Base-by-base conservation (phyloP, 53 echinoderm and acorn worm genomes). In the Actinopyga echinites region DNA sequence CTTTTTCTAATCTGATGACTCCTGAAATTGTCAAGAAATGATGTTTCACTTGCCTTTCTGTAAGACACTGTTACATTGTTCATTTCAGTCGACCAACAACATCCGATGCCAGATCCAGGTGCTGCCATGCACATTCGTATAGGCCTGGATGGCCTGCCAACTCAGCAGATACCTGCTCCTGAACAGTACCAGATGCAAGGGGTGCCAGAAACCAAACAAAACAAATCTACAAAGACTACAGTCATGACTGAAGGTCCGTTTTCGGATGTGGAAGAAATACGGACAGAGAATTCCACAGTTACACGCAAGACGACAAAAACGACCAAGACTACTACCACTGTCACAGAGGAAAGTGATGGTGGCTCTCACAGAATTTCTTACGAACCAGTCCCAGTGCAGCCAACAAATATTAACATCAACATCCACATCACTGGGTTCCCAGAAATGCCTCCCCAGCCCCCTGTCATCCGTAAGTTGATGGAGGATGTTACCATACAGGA, bases 321-420 rank as follows among this genome's bases (percentile, higher is more conserved):
- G 64, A 99, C 92, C 4, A 95, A 91, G 23, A 95, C 93, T 21
- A 95, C 89, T 60, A 85, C 79, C 29, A 99, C 99, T 17, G 85
- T 91, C 31, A 95, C 89, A 34, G 99, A 95, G 33, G 95, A 92
- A 45, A 89, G 89, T 73, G 89, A 88, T 30, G 81, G 62, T 13
- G 81, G 81, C 9, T 59, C 60, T 22, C 60, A 80, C 25, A 38
- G 25, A 25, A 23, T 59, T 0, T 15, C 13, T 4, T 80, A 59
- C 22, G 81, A 61, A 31, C 60, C 60, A 33, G 26, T 32, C 43
- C 88, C 91, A 22, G 80, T 88, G 30, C 91, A 80, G 57, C 95
- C 95, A 17, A 92, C 89, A 68, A 95, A 95, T 74, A 95, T 95
- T 69, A 95, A 95, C 77, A 95, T 95, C 69, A 95, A 88, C 26